Base-by-base conservation (phyloP, 2,113 vertebrate species). In the Nanorana parkeri region DNA sequence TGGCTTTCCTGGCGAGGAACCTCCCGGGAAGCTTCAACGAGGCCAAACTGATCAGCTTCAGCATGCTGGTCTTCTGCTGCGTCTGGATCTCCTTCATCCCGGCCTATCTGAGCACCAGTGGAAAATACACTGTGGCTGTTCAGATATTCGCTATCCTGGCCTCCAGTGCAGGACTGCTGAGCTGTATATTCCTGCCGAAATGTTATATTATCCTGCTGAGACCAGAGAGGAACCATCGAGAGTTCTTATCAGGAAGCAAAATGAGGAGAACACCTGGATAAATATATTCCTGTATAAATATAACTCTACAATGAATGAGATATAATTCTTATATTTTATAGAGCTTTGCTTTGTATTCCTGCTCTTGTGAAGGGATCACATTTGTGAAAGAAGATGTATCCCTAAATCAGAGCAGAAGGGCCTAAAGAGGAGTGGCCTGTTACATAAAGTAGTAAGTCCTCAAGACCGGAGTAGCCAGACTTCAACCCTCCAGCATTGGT, bases 71-170 rank as follows among this genome's bases (percentile, higher is more conserved):
- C n/a, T 81, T 81, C 68, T 84, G 79, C 76, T 71, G 68, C 7
- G 83, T 86, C 21, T 85, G 85, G 84, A 15, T 80, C 10, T 73
- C 85, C 51, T 84, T 77, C 36, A 77, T 85, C 21, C 85, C 81
- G 0, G 77, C 69, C 15, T 76, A 84, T 68, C 55, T 84, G 28
- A 85, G 85, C 78, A 77, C 82, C 54, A 83, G 64, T 3, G 85
- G 81, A 1, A 85, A 17, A 15, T 13, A 47, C 41, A 47, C 10
- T 15, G 41, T 47, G 41, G 41, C 41, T 47, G 41, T 47, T 47
- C 75, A 85, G 58, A 71, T 85, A 19, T 85, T 85, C 36, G 58
- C 84, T 20, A 83, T 85, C 23, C 15, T 85, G 81, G 60, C 75
- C 5, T 85, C 84, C 11, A 76, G 60, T 21, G 68, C 68, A 17